Conservation (phyloP, 1,140 invertebrate species). For the Nasonia vitripennis region DNA sequence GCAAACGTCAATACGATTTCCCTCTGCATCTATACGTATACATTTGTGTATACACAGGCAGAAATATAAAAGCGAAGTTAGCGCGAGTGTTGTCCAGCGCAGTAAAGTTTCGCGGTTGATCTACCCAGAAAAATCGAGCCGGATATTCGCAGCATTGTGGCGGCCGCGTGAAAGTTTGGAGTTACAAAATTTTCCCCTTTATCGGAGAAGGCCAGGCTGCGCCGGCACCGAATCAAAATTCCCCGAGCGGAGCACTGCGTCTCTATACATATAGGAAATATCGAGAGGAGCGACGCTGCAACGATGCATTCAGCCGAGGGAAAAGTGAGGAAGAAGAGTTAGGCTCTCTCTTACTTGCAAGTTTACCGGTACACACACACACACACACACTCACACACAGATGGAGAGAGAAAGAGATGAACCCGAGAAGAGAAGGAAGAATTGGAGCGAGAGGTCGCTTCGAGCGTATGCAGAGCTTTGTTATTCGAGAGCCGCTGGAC, state of each 20-base stretch:
- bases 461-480: constrained; percentile 42
- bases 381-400: not conserved
- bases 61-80: not conserved
- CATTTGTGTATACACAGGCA: not conserved
- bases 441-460: constrained; percentile 35
- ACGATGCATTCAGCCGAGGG: constrained; percentile 14
- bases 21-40: not conserved
- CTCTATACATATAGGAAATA: not conserved
- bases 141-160: constrained; percentile 3
- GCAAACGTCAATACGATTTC: not conserved
- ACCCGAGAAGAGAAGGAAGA: constrained; percentile 2
- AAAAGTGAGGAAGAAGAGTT: constrained; percentile 7
- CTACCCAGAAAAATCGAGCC: not conserved
- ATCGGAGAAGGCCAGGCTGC: not conserved
- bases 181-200: not conserved
- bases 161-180: not conserved
- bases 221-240: constrained; percentile 17
- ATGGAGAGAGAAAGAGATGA: not conserved
- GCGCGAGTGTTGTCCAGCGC: not conserved
- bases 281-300: not conserved
- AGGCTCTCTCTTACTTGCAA: constrained; percentile 9
- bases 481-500: constrained; percentile 45
- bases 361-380: not conserved
- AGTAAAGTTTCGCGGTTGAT: constrained; percentile 1
- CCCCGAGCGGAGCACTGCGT: not conserved